A percentile compares a stretch with the other conserved stretches of the same genome.
These are phyloP conservation scores for Melangyna quadrimaculata DNA, from an alignment of 2,888 invertebrate species.

Conservation along the genomic window DNA sequence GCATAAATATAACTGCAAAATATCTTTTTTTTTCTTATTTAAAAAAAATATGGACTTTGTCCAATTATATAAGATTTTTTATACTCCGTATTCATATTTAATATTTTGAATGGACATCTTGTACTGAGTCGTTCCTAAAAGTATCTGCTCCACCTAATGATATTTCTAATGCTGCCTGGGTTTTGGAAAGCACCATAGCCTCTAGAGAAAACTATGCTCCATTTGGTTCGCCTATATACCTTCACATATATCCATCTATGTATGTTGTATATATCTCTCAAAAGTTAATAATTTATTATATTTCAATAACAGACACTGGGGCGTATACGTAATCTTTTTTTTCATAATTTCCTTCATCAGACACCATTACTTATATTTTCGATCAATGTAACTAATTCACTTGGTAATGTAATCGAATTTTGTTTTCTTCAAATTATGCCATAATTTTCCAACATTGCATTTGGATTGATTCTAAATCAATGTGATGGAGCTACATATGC, in stretches of 20 bases:
- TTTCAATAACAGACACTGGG: background rate
- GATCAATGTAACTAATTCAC: constrained; percentile 2
- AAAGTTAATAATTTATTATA: background rate
- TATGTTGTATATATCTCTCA: background rate
- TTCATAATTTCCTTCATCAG: background rate
- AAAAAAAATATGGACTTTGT: too few species aligned
- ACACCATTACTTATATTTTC: background rate
- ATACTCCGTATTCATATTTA: too few species aligned
- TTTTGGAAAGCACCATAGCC: too few species aligned
- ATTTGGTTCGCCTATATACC: background rate
- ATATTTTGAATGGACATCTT: too few species aligned
- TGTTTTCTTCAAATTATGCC: constrained; percentile 53
- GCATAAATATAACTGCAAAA: too few species aligned
- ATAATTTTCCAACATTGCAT: constrained; percentile 40
- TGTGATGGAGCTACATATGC: constrained; percentile 19
- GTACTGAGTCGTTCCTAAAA: too few species aligned
- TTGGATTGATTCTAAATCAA: constrained; percentile 61
- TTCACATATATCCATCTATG: too few species aligned
- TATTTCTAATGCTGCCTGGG: too few species aligned
- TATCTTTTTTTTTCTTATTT: too few species aligned
- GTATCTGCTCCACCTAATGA: too few species aligned
- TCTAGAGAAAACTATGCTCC: too few species aligned
- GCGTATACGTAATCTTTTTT: constrained; percentile 54
- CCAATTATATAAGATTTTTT: too few species aligned
- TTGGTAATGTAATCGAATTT: constrained; percentile 45